Base-by-base conservation (phyloP, 2,888 invertebrate species). In the Yponomeuta malinellus region DNA sequence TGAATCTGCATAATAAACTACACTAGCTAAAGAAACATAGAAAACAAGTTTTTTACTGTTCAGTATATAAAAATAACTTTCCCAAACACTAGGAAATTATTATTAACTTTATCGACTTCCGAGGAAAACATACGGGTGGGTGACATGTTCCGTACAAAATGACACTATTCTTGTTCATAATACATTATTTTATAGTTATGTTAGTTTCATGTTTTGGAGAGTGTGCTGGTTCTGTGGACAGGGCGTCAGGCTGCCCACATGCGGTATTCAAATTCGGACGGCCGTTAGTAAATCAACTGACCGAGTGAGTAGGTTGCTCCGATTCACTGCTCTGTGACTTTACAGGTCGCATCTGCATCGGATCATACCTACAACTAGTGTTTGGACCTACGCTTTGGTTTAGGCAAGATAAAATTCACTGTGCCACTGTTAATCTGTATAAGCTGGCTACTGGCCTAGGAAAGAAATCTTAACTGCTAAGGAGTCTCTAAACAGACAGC, bases 261-360 rank as follows among this genome's bases (percentile, higher is more conserved):
- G 79, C 79, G 78, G 79, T 84, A 84, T 86, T 85, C 87, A 87
- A 87, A 89, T 82, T 82, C 84, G 37, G 43, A 9, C 63, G 37
- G 5, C 23, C 63, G 70, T 63, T 63, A 63, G 70, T 70, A 70
- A 70, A 70, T 70, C 70, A 70, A 70, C 63, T n/a, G 67, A 67
- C n/a, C 67, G 68, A 69, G 68, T 52, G 52, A 52, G 52, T 69
- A 48, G 68, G 68, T 52, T 29, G 68, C 48, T 33, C 31, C 48
- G 68, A 52, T 69, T 69, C 68, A 69, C 68, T 29, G 48, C 68
- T 37, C 29, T 43, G 15, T 68, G 29, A n/a, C 12, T 48, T 68
- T 37, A 15, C 52, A 59, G 52, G 52, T 59, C 15, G 52, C 52
- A 59, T 59, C 52, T 59, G 52, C 52, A 59, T 68, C 68, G 68